Evolutionary conservation across 2,113 vertebrate species (phyloP).

Genomic region (Dipodomys ordii): DNA sequence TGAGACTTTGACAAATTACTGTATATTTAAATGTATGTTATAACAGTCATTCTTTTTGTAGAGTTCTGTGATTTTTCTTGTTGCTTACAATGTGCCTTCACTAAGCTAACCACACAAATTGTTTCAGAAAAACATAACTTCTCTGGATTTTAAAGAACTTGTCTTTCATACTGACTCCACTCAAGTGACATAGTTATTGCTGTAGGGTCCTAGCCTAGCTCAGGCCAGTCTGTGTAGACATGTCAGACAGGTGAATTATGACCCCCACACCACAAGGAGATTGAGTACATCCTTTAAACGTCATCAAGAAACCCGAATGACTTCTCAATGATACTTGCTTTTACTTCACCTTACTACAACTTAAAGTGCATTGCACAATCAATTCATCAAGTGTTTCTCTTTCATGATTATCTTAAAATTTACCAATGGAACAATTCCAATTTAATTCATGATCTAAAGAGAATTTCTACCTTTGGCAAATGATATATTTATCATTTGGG

Average conservation of each 20-base stretch:
- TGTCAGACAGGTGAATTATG: not conserved
- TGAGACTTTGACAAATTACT: slow-evolving; percentile 15
- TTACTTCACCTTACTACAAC: not conserved
- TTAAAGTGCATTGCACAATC: not conserved
- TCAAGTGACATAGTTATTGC: not conserved
- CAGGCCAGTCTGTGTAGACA: not conserved
- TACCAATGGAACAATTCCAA: not conserved
- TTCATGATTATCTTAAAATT: not conserved
- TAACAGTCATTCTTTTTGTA: not conserved
- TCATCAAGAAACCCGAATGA: not conserved
- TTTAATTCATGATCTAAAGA: not conserved
- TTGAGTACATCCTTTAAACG: not conserved
- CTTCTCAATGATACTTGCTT: not conserved
- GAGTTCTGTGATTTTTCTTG: slow-evolving; percentile 30
- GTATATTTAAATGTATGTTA: not conserved
- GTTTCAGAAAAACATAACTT: slow-evolving; percentile 29
- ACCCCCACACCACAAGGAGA: not conserved
- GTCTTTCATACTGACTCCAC: not conserved
- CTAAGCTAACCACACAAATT: not conserved
- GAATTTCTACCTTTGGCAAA: not conserved
- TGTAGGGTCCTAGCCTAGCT: not conserved
- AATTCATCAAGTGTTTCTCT: not conserved
- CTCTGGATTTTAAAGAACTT: slow-evolving; percentile 12
- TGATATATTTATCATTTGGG: too few species aligned
- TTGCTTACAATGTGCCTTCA: slow-evolving; percentile 17